Base-by-base conservation (phyloP, 2,113 vertebrate genomes). In the Melanerpes aurifrons region DNA sequence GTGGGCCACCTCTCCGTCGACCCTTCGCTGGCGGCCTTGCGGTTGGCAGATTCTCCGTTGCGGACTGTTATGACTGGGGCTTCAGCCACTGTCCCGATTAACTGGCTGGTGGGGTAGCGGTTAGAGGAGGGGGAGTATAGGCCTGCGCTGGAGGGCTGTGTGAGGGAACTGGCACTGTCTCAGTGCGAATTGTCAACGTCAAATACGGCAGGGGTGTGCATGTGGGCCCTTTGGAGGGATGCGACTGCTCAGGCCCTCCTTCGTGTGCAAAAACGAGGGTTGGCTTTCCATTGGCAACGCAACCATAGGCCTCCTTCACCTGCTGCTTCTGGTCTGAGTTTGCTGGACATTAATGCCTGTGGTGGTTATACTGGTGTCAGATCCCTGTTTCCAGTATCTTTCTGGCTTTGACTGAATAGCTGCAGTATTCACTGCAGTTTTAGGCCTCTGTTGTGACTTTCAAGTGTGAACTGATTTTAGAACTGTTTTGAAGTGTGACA, bases 291-390 rank as follows among this genome's bases (percentile, higher is more conserved):
- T n/a, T 62, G 61, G 47, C 17, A 7, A 47, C 24, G 31, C 19
- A 66, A 6, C 53, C 26, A 29, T 10, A 61, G 76, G 92, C 69
- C 81, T 79, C 40, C 31, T 90, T 92, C 89, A 89, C 76, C 87
- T 95, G 84, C 89, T 85, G 84, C 82, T 85, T 71, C 75, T 40
- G 75, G 78, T 66, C 67, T 10, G 70, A 56, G 63, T 84, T 76
- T 71, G 72, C 37, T 62, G 82, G 84, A 28, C 15, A 0, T 59
- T 82, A 61, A 64, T 77, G 78, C 62, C 29, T 48, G 57, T n/a
- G 2, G 15, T 93, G 83, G 48, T 92, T 90, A 58, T 15, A 64
- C 57, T 67, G 61, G 56, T 92, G 84, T 92, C 82, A 83, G 1
- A 64, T 87, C 79, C 48, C 40, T n/a, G 58, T 69, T 73, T 63